Evolutionary conservation across 2,888 invertebrate species (phyloP).

Genomic region (Lepeophtheirus nordmannii): DNA sequence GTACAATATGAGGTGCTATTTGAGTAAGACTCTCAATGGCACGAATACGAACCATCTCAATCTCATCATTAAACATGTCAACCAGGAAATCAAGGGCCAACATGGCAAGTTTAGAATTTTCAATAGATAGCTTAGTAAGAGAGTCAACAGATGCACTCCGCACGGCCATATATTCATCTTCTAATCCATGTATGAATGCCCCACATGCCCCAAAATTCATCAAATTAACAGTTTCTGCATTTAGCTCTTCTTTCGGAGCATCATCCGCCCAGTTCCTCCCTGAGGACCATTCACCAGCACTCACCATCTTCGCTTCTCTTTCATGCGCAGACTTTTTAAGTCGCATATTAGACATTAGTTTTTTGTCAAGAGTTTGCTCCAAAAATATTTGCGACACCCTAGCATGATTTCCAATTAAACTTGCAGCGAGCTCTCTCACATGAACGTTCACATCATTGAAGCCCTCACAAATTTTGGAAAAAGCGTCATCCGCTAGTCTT

Average conservation of each 20-base stretch:
- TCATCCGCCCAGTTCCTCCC: constrained; percentile 79
- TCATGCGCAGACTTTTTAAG: constrained; percentile 41
- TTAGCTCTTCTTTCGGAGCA: constrained; percentile 54
- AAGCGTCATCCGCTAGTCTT: constrained; percentile 83
- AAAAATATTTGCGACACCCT: constrained; percentile 74
- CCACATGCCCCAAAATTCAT: constrained; percentile 91
- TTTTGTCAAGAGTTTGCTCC: constrained; percentile 91
- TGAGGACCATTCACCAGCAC: constrained; percentile 36
- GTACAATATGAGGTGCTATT: constrained; percentile 69
- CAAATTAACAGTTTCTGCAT: constrained; percentile 57
- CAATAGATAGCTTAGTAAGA: constrained; percentile 67
- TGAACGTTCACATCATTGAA: constrained; percentile 52
- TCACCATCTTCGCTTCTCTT: constrained; percentile 35
- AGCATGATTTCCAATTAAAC: constrained; percentile 67
- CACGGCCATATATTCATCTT: constrained; percentile 91
- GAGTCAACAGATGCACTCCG: constrained; percentile 87
- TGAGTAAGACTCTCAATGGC: constrained; percentile 73
- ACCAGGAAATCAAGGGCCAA: constrained; percentile 86
- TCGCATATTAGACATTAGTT: constrained; percentile 86
- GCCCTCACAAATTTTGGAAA: constrained; percentile 76
- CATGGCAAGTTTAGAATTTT: constrained; percentile 66
- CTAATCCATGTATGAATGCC: constrained; percentile 91
- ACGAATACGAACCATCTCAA: constrained; percentile 82
- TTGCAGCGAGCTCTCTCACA: constrained; percentile 68
- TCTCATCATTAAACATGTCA: constrained; percentile 99